Conservation (phyloP, 2,888 invertebrate genomes). For the Thecophora atra region DNA sequence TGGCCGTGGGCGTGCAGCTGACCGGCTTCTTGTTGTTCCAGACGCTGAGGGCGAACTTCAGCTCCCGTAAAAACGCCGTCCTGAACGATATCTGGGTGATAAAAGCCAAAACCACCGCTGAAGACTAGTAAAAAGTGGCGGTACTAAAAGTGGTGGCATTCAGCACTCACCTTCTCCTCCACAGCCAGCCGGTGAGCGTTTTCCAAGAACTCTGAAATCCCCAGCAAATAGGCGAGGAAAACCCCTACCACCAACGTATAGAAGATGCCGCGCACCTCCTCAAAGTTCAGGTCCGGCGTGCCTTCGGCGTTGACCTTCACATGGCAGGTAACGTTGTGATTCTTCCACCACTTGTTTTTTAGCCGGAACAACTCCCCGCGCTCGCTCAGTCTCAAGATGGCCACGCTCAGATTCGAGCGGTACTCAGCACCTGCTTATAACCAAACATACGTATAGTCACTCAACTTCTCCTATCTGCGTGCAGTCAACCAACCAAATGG, state of each 20-base stretch:
- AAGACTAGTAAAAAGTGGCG: too few species aligned
- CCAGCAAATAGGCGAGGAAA: slow-evolving; percentile 76
- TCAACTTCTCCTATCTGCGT: not conserved
- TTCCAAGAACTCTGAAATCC: slow-evolving; percentile 84
- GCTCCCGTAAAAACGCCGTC: slow-evolving; percentile 52
- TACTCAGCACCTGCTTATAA: slow-evolving; percentile 70
- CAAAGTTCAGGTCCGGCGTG: slow-evolving; percentile 31
- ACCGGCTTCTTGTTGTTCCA: slow-evolving; percentile 60
- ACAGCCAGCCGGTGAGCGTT: slow-evolving; percentile 81
- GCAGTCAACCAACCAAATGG: too few species aligned
- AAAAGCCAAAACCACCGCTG: not conserved
- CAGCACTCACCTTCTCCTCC: slow-evolving; percentile 77
- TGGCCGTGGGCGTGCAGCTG: slow-evolving; percentile 49
- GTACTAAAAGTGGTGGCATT: too few species aligned
- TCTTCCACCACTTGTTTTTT: slow-evolving; percentile 93
- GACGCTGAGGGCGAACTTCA: slow-evolving; percentile 54
- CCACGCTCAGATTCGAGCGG: slow-evolving; percentile 82
- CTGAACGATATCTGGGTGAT: slow-evolving; percentile 49
- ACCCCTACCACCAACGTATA: slow-evolving; percentile 82
- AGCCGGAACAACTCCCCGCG: slow-evolving; percentile 80
- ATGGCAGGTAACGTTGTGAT: slow-evolving; percentile 66
- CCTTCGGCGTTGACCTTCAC: slow-evolving; percentile 31
- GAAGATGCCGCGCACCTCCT: slow-evolving; percentile 87
- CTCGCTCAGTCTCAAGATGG: slow-evolving; percentile 91
- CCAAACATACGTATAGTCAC: not conserved